A percentile compares a stretch with the other conserved stretches of the same genome.
These are phyloP conservation scores for Campoletis raptor DNA, from an alignment of 2,888 invertebrate species.

Conservation along the genomic window DNA sequence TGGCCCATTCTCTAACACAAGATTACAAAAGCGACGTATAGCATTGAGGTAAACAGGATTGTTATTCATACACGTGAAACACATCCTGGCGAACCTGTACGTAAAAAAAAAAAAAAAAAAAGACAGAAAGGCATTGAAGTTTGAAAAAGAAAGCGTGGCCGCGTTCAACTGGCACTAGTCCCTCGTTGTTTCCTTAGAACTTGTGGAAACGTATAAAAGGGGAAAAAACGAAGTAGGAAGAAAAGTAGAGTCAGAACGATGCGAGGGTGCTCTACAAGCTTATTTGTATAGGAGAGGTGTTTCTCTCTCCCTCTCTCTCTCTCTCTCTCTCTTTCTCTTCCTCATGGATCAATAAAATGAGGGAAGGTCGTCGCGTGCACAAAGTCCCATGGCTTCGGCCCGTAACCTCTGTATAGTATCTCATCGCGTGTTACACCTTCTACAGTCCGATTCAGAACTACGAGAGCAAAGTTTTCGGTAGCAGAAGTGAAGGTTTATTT, in stretches of 20 bases:
- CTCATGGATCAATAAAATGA: conserved; percentile 83
- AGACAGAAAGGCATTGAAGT: conserved; percentile 65
- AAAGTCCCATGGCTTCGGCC: conserved; percentile 78
- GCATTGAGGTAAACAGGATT: conserved; percentile 48
- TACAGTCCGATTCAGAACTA: conserved; percentile 60
- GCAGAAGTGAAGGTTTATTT: conserved; percentile 7
- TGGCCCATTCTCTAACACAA: conserved; percentile 4
- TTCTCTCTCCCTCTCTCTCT: conserved; percentile 41
- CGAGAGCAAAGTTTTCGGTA: conserved; percentile 20
- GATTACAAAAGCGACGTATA: conserved; percentile 38
- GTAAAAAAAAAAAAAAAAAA: conserved; percentile 59
- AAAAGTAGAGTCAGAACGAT: conserved; percentile 64
- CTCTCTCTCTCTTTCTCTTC: conserved; percentile 46
- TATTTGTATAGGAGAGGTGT: conserved; percentile 81
- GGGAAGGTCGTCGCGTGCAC: conserved; percentile 83
- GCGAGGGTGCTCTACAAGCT: conserved; percentile 76
- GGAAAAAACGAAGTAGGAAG: conserved; percentile 23
- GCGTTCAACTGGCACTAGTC: conserved; percentile 35
- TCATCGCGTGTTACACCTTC: conserved; percentile 66
- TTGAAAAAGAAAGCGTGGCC: conserved; percentile 62
- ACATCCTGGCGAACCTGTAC: conserved; percentile 56
- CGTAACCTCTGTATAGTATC: conserved; percentile 71
- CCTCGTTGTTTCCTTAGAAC: conserved; percentile 75
- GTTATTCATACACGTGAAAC: conserved; percentile 45
- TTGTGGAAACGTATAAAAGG: conserved; percentile 64